Conservation (phyloP, 92 coral and sea anemone genomes). For the Siderastrea siderea region DNA sequence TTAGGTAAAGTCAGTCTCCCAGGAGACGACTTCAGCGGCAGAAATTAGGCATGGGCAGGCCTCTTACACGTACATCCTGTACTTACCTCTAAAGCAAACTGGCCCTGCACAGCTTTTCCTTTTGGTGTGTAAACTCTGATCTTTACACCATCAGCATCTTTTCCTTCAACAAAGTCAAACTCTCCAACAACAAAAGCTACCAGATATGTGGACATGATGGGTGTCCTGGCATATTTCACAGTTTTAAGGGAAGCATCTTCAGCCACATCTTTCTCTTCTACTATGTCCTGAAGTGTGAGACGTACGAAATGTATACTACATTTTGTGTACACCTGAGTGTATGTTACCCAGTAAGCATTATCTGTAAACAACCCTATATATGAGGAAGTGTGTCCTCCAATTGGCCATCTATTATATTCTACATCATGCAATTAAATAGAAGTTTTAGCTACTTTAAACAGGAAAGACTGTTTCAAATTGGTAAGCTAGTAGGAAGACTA, state of each 20-base stretch:
- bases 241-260: constrained; percentile 77
- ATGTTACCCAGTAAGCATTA: too few relatives aligned
- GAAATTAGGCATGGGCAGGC: background rate
- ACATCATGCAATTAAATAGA: too few relatives aligned
- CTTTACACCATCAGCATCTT: constrained; percentile 86
- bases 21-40: background rate
- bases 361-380: too few relatives aligned
- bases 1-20: too few relatives aligned
- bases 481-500: too few relatives aligned
- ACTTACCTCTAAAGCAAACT: constrained; percentile 96
- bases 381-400: too few relatives aligned
- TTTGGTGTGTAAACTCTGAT: constrained; percentile 98
- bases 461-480: too few relatives aligned
- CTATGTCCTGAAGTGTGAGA: constrained; percentile 73
- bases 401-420: too few relatives aligned
- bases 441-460: too few relatives aligned
- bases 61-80: too few relatives aligned
- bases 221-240: constrained; percentile 92
- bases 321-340: background rate
- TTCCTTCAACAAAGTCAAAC: constrained; percentile 96
- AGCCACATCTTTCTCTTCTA: constrained; percentile 85
- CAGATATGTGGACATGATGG: constrained; percentile 97
- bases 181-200: constrained; percentile 99
- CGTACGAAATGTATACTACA: background rate
- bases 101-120: constrained; percentile 90